Evolutionary conservation across 1,140 invertebrate genomes (phyloP).

Genomic region (Samia ricini): DNA sequence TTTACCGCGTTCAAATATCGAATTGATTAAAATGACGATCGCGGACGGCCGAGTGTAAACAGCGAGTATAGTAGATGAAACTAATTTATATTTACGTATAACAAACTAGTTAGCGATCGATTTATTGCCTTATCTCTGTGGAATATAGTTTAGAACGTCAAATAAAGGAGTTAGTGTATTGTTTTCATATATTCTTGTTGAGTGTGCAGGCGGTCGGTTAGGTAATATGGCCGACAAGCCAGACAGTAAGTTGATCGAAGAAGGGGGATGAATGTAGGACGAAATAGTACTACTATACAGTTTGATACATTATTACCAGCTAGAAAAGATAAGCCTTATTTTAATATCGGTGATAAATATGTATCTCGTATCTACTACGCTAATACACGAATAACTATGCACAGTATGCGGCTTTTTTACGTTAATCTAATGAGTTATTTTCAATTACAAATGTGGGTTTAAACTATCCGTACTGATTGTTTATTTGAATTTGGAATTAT

Average conservation of each 20-base stretch:
- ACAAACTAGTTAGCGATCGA: not conserved
- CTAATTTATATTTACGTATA: constrained; percentile 44
- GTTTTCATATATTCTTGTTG: constrained; percentile 30
- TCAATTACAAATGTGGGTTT: too few species aligned
- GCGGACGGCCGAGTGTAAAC: constrained; percentile 62
- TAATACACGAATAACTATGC: too few species aligned
- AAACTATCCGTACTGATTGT: too few species aligned
- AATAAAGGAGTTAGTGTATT: not conserved
- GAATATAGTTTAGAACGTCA: constrained; percentile 18
- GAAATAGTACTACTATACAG: constrained; percentile 28
- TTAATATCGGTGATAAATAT: too few species aligned
- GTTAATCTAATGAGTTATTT: too few species aligned
- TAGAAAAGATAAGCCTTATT: constrained; percentile 36
- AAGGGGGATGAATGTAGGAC: constrained; percentile 71
- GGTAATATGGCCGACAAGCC: constrained; percentile 65
- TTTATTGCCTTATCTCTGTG: constrained; percentile 32
- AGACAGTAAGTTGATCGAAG: constrained; percentile 54
- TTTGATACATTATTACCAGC: constrained; percentile 9
- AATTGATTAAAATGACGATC: constrained; percentile 71
- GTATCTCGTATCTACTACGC: too few species aligned
- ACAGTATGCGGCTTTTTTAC: too few species aligned
- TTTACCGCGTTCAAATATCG: constrained; percentile 55
- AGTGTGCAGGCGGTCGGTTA: constrained; percentile 50
- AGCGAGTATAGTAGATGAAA: constrained; percentile 51
- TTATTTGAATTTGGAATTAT: too few species aligned